Base-by-base conservation (phyloP, 2,797 vertebrate genomes). In the Antrozous pallidus region DNA sequence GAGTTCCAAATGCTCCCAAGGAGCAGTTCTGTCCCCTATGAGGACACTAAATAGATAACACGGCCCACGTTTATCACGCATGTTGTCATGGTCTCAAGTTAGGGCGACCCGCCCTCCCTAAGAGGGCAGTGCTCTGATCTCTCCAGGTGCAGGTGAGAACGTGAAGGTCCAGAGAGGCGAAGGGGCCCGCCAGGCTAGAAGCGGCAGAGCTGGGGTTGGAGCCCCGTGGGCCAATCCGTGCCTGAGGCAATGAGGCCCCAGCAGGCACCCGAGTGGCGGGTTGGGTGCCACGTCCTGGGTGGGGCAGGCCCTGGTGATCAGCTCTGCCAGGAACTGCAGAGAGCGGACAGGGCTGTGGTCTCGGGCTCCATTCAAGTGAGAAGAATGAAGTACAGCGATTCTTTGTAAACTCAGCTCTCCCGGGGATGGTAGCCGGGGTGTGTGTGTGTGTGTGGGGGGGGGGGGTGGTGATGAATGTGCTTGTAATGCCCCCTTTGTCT, bases 291-390 rank as follows among this genome's bases (percentile, higher is more conserved):
- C 0, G 28, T 11, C 71, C 69, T 36, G 33, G 71, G 47, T 6
- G 28, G 40, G 93, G 91, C 31, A 51, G 80, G 78, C 45, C 31
- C 74, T 17, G 78, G 67, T 51, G 58, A 45, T 45, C 58, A 84
- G 91, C 90, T 26, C 10, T 75, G 89, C 80, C 97, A 89, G 81
- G 61, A 94, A 90, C n/a, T 84, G 81, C 63, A 56, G 84, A 92
- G 31, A 71, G 81, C 47, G 5, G 96, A 36, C 69, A 71, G 94
- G 73, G 85, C 45, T 56, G 61, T 94, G 33, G 51, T 40, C 67
- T 80, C 31, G 0, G 88, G 71, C 58, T 42, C 92, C 75, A 14
- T 6, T 81, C 83, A 90, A 84, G 54, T 4, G 65, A 93, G 73
- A 92, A 94, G 86, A 90, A 81, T 18, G 17, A 89, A 93, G 86